Conservation (phyloP, 1,140 invertebrate genomes). For the Ceratina australensis region DNA sequence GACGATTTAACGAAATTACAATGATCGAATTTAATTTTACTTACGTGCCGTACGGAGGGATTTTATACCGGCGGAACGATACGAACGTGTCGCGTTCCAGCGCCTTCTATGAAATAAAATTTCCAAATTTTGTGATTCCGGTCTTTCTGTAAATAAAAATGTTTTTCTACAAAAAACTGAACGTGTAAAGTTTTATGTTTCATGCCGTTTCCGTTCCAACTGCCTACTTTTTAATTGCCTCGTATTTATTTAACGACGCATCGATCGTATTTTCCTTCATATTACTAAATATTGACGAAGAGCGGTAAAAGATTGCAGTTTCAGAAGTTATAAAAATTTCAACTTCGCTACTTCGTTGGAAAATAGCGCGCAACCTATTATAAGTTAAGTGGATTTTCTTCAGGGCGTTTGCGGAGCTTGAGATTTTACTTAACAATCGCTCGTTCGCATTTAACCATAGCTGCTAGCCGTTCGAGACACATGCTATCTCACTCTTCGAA, state of each 20-base stretch:
- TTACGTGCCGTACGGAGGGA: background rate
- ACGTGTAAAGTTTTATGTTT: background rate
- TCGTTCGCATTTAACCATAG: background rate
- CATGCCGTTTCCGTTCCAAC: background rate
- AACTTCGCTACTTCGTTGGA: conserved; percentile 5
- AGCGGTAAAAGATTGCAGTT: background rate
- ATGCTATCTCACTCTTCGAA: too few relatives aligned
- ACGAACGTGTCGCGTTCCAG: background rate
- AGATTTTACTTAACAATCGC: background rate
- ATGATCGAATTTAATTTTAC: too few relatives aligned
- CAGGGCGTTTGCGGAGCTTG: background rate
- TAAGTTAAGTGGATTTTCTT: conserved; percentile 5
- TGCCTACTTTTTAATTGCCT: background rate
- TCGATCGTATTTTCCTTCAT: background rate
- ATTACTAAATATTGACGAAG: conserved; percentile 3
- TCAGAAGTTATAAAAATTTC: conserved; percentile 10
- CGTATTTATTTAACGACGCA: background rate
- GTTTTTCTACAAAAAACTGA: too few relatives aligned
- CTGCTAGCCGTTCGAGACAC: background rate
- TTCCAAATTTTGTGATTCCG: background rate
- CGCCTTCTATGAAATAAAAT: background rate
- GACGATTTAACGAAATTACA: too few relatives aligned
- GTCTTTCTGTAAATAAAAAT: too few relatives aligned
- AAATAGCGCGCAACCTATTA: background rate
- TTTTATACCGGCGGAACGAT: too few relatives aligned